phyloP scores from a whole-genome alignment of 1,140 invertebrate species.

The Drosophila tani region DNA sequence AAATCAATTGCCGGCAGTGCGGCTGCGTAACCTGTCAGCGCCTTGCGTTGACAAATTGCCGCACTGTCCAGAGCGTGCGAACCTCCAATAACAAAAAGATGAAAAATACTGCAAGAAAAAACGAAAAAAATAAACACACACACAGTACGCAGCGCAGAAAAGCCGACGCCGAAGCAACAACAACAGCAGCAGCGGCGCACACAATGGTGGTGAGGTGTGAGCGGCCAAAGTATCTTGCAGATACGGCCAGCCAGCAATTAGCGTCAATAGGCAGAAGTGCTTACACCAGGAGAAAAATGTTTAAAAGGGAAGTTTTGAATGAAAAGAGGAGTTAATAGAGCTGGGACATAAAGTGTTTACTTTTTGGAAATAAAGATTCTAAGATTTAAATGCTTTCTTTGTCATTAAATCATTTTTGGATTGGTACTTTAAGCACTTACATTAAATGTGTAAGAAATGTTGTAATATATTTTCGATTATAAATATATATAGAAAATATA shows the following conservation, averaged over 20 bases:
- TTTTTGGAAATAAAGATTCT: background rate
- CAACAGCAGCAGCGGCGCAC: conserved; percentile 24
- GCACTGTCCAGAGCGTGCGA: conserved; percentile 60
- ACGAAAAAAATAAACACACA: conserved; percentile 6
- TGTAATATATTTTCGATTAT: no score
- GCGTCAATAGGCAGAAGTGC: conserved; percentile 58
- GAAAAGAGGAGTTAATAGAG: background rate
- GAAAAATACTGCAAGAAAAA: conserved; percentile 14
- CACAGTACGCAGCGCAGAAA: conserved; percentile 25
- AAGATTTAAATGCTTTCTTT: background rate
- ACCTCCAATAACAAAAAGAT: conserved; percentile 45
- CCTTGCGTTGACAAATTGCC: conserved; percentile 71
- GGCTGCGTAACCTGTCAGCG: conserved; percentile 76
- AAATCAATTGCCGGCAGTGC: conserved; percentile 60
- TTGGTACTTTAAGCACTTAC: no score
- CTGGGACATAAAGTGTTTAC: background rate
- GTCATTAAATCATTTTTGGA: background rate
- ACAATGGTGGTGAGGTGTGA: conserved; percentile 36
- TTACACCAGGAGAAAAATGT: conserved; percentile 11
- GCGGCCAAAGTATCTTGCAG: conserved; percentile 57
- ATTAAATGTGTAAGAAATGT: no score
- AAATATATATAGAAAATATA: no score
- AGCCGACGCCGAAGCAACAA: conserved; percentile 25
- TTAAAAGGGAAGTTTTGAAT: background rate
- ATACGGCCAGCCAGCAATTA: conserved; percentile 77